Evolutionary conservation across 2,888 invertebrate genomes (phyloP), one percentile per base, ranked within the genome.

Genomic region (Endotricha flammealis): DNA sequence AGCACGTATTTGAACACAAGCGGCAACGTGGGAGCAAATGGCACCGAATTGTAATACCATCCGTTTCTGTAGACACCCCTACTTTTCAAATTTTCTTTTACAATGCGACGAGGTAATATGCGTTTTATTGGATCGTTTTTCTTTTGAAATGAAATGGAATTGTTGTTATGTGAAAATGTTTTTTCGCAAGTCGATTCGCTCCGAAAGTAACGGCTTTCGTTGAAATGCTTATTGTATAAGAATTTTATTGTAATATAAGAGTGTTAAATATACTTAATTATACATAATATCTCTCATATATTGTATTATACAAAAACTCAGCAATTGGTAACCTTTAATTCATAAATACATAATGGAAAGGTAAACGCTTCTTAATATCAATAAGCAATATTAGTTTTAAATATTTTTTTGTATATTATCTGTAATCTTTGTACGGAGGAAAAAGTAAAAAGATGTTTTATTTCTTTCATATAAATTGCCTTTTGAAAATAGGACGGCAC

Each of bases 61-160:
- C 65, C 70, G 64, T 73, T 70, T 63, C 61, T 64, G 62, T 64
- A 73, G 67, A 70, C 68, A 65, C 63, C 69, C 65, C 62, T 64
- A 64, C 63, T 67, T 71, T 70, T 72, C 66, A 74, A 78, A 78
- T 73, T 77, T 75, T 66, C 68, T 66, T 70, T 72, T 67, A 68
- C 71, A 71, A 69, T 71, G 63, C 64, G 67, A 69, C 58, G 64
- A 64, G 61, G 73, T 78, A 76, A 75, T 78, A 76, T 69, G 68
- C 70, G 57, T 73, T 78, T 72, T 76, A 78, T 76, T 71, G 66
- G 66, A 69, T 63, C 72, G 67, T 75, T 73, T 70, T 65, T 71
- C 67, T 65, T 68, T 71, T 63, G 54, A 64, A 67, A 70, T 66
- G 64, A 71, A 75, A 77, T 61, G 56, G 56, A 64, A 68, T 64